Evolutionary conservation across 2,888 invertebrate genomes (phyloP), one percentile per base, ranked within the genome.

Genomic region (Drosophila emarginata): DNA sequence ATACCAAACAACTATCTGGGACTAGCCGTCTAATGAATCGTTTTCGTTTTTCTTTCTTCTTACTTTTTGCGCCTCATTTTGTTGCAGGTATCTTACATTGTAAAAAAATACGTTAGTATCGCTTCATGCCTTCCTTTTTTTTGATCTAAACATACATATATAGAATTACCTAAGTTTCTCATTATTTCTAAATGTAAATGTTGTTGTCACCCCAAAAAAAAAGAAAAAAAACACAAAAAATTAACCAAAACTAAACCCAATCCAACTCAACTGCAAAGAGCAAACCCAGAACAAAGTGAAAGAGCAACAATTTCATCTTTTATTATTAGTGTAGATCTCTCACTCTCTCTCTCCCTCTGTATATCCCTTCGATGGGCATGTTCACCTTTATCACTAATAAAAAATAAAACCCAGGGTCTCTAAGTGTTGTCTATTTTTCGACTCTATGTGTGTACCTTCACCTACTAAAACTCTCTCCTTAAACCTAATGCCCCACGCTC

Each of bases 71-170:
- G 87, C 87, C 76, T 85, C 84, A 85, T 88, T 74, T 79, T 89
- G 82, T 85, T 83, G 75, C 89, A 89, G 89, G 89, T 89, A 81
- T 89, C 84, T 89, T 89, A 89, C 88, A 89, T 89, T 88, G 88
- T 89, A 88, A 89, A 89, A 87, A 89, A 89, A 89, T 89, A 89
- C 89, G 89, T 89, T 89, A 89, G 89, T 89, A 89, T 89, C 86
- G 85, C 86, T 81, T 85, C 81, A 87, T 85, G 45, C 12, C 45
- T 45, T 21, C 21, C 45, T 45, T 56, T 56, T 40, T 62, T 32
- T 21, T 12, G 45, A 45, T 18, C 4, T 45, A 11, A 45, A 45
- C 18, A 45, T 45, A 37, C 37, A 37, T 37, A 45, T 45, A 45
- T 45, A 45, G 15, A 45, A 21, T 45, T 45, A 21, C 21, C 45